These are phyloP conservation scores for Phoenoteleia sp. DNA, from an alignment of 2,888 invertebrate genomes.

Conservation along the genomic window DNA sequence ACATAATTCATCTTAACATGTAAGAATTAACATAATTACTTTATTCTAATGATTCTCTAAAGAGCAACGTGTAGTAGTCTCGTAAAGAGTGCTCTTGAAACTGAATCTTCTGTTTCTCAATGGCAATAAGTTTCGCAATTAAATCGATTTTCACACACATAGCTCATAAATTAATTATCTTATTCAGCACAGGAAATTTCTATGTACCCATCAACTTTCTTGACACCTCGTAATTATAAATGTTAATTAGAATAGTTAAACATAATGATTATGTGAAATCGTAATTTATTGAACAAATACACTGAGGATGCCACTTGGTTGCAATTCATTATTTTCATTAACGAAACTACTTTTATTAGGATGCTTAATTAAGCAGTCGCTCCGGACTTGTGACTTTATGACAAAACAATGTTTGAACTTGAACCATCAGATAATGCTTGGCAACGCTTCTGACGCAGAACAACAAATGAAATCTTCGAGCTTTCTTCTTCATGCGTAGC, in stretches of 20 bases:
- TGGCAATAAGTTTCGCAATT: too few species aligned
- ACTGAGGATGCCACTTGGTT: not conserved
- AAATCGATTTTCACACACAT: conserved; percentile 28
- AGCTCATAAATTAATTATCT: conserved; percentile 17
- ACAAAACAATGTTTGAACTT: conserved; percentile 23
- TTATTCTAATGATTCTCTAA: too few species aligned
- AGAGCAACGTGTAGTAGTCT: too few species aligned
- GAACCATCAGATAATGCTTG: conserved; percentile 35
- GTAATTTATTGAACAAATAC: conserved; percentile 27
- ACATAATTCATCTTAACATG: too few species aligned
- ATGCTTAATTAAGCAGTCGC: not conserved
- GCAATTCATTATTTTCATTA: not conserved
- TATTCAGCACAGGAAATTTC: conserved; percentile 42
- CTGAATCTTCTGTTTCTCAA: too few species aligned
- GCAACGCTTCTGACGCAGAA: conserved; percentile 41
- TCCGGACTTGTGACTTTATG: not conserved
- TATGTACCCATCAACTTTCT: conserved; percentile 49
- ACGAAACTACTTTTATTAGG: not conserved
- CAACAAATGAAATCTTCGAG: conserved; percentile 60
- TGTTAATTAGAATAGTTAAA: conserved; percentile 45
- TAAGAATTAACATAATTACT: too few species aligned
- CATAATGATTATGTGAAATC: conserved; percentile 41
- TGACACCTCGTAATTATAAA: conserved; percentile 48
- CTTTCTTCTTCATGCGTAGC: conserved; percentile 68
- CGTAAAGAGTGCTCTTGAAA: too few species aligned